Evolutionary conservation across 2,888 invertebrate species (phyloP).

Genomic region (Drosophila neonasuta): DNA sequence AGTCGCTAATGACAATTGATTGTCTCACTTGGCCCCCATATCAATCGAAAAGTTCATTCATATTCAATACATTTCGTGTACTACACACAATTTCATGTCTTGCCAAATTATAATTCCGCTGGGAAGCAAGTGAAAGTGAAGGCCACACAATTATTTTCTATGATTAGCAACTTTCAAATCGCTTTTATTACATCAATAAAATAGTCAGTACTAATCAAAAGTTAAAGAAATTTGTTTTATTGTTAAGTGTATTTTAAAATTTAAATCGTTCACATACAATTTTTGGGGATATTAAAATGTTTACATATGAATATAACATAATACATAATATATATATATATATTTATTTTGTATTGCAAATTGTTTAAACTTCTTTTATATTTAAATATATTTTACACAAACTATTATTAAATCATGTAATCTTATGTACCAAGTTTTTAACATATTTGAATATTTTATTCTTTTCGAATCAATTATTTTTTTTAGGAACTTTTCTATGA

Average conservation of each 20-base stretch:
- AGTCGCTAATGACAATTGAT: constrained; percentile 36
- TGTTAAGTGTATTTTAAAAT: not conserved
- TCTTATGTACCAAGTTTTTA: too few species aligned
- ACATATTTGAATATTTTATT: too few species aligned
- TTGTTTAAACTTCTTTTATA: too few species aligned
- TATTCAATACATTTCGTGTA: constrained; percentile 1
- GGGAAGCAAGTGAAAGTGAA: not conserved
- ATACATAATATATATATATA: too few species aligned
- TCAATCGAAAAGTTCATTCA: not conserved
- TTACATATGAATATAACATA: too few species aligned
- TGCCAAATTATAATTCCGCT: not conserved
- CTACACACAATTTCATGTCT: not conserved
- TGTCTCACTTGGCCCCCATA: constrained; percentile 14
- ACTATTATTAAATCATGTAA: too few species aligned
- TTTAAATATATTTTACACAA: too few species aligned
- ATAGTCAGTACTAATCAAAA: not conserved
- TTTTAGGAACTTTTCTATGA: too few species aligned
- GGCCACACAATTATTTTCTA: not conserved
- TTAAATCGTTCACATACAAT: too few species aligned
- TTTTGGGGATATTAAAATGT: too few species aligned
- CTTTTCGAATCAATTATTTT: too few species aligned
- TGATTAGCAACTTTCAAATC: not conserved
- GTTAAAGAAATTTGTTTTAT: not conserved
- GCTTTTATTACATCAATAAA: not conserved
- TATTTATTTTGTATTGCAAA: too few species aligned